phyloP scores from a whole-genome alignment of 2,113 vertebrate genomes.

The Otus sunia region DNA sequence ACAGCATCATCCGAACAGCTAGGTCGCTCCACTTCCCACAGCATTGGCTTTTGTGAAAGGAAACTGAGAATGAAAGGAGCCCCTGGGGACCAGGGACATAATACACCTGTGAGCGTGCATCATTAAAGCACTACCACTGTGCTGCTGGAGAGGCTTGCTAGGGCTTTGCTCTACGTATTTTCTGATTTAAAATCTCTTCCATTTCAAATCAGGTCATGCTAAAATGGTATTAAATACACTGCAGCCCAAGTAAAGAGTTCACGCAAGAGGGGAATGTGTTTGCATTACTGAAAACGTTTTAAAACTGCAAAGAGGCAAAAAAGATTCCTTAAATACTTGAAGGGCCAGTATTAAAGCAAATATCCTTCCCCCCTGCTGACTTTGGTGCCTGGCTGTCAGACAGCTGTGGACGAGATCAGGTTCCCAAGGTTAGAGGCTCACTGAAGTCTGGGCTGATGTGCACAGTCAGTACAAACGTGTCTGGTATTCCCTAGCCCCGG shows the following conservation, averaged over 20 bases:
- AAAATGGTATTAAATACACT: neutral
- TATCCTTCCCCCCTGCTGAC: neutral
- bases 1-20: constrained; percentile 16
- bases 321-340: neutral
- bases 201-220: neutral
- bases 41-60: neutral
- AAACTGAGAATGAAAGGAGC: neutral
- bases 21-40: neutral
- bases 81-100: neutral
- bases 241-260: neutral
- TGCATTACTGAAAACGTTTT: neutral
- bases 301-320: neutral
- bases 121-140: neutral
- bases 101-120: neutral
- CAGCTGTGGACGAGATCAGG: neutral
- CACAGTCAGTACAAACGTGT: neutral
- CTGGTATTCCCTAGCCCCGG: neutral
- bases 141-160: neutral
- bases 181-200: neutral
- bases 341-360: neutral
- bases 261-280: neutral
- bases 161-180: neutral
- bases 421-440: neutral
- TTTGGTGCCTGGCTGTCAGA: neutral
- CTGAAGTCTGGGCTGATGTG: neutral